phyloP scores from a whole-genome alignment of 2,797 vertebrate species.

The Gymnoscopelus braueri region DNA sequence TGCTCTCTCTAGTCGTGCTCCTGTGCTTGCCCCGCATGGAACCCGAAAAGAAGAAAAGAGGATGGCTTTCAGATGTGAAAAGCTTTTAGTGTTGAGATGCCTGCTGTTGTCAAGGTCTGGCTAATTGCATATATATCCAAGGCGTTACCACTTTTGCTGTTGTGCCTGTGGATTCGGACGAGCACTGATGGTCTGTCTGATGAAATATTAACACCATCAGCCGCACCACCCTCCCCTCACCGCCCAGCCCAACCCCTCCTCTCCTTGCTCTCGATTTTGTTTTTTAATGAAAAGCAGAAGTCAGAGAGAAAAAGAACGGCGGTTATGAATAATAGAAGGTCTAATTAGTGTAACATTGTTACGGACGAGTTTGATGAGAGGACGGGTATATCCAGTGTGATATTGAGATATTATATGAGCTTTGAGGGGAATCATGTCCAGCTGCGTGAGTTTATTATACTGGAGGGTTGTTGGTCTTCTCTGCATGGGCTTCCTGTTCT shows the following conservation, averaged over 20 bases:
- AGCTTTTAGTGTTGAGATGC: conserved; percentile 68
- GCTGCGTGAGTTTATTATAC: too few species aligned
- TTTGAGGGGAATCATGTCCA: too few species aligned
- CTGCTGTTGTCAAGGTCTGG: conserved; percentile 65
- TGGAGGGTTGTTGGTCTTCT: too few species aligned
- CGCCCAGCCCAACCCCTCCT: not conserved
- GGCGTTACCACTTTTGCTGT: conserved; percentile 55
- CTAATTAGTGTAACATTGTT: conserved; percentile 68
- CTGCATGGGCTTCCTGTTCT: too few species aligned
- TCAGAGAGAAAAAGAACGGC: conserved; percentile 61
- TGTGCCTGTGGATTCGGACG: conserved; percentile 58
- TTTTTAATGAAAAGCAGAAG: conserved; percentile 62
- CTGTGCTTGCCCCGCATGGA: too few species aligned
- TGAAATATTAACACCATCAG: conserved; percentile 71
- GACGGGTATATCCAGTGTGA: conserved; percentile 30
- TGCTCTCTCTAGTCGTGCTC: too few species aligned
- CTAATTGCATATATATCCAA: conserved; percentile 65
- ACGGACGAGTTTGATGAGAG: conserved; percentile 61
- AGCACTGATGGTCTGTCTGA: conserved; percentile 51
- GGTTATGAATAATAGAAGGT: conserved; percentile 74
- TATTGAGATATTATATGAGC: conserved; percentile 31
- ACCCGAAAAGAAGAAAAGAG: too few species aligned
- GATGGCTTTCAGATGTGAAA: conserved; percentile 72
- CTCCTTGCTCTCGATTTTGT: conserved; percentile 53
- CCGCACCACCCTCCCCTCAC: conserved; percentile 24